These are phyloP conservation scores for Petrocephalus zakoni DNA, from an alignment of 2,113 vertebrate species.

Conservation along the genomic window DNA sequence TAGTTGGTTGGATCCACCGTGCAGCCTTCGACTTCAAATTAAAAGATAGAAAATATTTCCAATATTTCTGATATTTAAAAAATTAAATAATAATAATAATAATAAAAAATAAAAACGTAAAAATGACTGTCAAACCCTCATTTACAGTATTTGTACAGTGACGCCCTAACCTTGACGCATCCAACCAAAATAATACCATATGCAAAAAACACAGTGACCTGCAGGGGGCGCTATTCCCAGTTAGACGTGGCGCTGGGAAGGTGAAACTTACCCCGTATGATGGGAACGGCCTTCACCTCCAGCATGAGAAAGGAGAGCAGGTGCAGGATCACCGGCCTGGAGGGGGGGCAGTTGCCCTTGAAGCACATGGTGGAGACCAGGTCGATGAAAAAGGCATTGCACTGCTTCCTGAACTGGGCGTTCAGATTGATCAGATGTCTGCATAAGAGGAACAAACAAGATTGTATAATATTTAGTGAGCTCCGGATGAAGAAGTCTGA, in stretches of 20 bases:
- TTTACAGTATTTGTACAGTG: not conserved
- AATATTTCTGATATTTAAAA: not conserved
- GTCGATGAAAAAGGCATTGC: slow-evolving; percentile 87
- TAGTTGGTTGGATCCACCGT: not conserved
- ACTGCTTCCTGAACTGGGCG: slow-evolving; percentile 69
- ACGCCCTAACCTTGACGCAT: not conserved
- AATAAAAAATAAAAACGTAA: not conserved
- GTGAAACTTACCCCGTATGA: slow-evolving; percentile 37
- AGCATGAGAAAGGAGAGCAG: slow-evolving; percentile 77
- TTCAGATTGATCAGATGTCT: slow-evolving; percentile 56
- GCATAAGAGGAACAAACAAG: not conserved
- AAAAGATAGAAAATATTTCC: not conserved
- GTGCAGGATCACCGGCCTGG: slow-evolving; percentile 57
- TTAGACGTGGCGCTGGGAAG: not conserved
- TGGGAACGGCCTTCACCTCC: slow-evolving; percentile 33
- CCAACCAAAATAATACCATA: not conserved
- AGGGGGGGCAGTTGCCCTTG: slow-evolving; percentile 78
- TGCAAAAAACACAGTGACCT: not conserved
- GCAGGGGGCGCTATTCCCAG: not conserved
- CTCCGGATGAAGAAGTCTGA: not conserved
- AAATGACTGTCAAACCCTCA: not conserved
- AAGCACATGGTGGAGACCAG: slow-evolving; percentile 86
- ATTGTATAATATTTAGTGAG: too few species aligned
- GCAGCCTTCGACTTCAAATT: not conserved
- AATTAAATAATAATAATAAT: too few species aligned